Conservation (phyloP, 1,140 invertebrate species). For the Drosophila nannoptera region DNA sequence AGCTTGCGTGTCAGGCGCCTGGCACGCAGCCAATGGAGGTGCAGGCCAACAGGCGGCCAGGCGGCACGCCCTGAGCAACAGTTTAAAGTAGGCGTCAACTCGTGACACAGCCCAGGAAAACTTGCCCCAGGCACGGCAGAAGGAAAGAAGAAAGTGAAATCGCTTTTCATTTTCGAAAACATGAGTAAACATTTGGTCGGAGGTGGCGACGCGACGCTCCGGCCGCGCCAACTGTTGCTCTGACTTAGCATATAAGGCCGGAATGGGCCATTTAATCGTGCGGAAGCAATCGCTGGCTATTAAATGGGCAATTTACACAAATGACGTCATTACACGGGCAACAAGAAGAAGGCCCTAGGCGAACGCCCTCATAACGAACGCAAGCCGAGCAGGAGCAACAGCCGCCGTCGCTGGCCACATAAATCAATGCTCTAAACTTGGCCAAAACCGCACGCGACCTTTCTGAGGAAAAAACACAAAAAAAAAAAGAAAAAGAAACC, state of each 20-base stretch:
- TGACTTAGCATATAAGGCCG: slow-evolving; percentile 47
- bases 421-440: slow-evolving; percentile 70
- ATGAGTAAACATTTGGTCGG: slow-evolving; percentile 18
- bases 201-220: not conserved
- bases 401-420: slow-evolving; percentile 45
- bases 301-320: slow-evolving; percentile 69
- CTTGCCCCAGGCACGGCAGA: slow-evolving; percentile 8
- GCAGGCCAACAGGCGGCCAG: not conserved
- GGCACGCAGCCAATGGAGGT: slow-evolving; percentile 41
- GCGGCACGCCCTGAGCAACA: slow-evolving; percentile 66
- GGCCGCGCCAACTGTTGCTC: slow-evolving; percentile 57
- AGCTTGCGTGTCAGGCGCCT: slow-evolving; percentile 45
- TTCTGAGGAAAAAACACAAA: slow-evolving; percentile 21
- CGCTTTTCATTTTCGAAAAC: too few relatives aligned
- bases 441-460: slow-evolving; percentile 64
- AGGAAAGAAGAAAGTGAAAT: slow-evolving; percentile 5
- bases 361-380: slow-evolving; percentile 15
- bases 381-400: slow-evolving; percentile 11
- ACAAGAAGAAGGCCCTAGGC: slow-evolving; percentile 13
- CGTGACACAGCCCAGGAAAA: slow-evolving; percentile 29
- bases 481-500: not conserved
- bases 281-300: slow-evolving; percentile 71
- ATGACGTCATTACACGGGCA: slow-evolving; percentile 69
- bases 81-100: slow-evolving; percentile 64
- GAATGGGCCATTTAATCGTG: slow-evolving; percentile 59